Percentiles rank a stretch among this genome's conserved stretches.
Conservation (phyloP, 2,113 vertebrate genomes). For the Taxidea taxus region DNA sequence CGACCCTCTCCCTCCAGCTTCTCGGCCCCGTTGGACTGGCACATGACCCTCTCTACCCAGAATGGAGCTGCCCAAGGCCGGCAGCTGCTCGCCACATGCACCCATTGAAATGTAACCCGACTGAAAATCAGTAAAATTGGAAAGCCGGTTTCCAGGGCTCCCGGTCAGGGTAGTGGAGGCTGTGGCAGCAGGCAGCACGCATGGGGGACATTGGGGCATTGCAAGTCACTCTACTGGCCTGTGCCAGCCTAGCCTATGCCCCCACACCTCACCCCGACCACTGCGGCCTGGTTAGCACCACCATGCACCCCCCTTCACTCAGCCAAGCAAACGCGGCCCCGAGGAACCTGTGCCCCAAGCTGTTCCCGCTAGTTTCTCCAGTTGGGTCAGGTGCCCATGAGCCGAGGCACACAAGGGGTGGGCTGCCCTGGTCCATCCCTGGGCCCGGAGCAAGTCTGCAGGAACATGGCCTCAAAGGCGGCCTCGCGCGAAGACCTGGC, state of each 20-base stretch:
- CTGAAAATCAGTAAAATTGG: not conserved
- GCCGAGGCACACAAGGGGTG: not conserved
- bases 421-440: not conserved
- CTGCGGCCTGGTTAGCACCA: not conserved
- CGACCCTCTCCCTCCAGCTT: not conserved
- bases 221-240: not conserved
- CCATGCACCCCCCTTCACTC: not conserved
- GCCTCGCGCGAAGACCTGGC: not conserved
- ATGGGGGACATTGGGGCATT: not conserved
- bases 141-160: not conserved
- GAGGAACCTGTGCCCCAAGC: not conserved
- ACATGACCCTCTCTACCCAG: not conserved
- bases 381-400: not conserved
- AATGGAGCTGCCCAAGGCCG: not conserved
- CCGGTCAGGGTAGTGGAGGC: not conserved
- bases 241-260: not conserved
- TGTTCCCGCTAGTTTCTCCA: too few relatives aligned
- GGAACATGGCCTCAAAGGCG: not conserved
- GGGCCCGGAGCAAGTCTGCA: not conserved
- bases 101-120: not conserved
- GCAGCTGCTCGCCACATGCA: not conserved
- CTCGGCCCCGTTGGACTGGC: not conserved
- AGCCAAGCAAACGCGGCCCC: not conserved
- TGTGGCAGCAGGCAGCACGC: not conserved
- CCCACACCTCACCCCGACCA: not conserved